Evolutionary conservation across 1,140 invertebrate species (phyloP).

Genomic region (Drosophila erecta): DNA sequence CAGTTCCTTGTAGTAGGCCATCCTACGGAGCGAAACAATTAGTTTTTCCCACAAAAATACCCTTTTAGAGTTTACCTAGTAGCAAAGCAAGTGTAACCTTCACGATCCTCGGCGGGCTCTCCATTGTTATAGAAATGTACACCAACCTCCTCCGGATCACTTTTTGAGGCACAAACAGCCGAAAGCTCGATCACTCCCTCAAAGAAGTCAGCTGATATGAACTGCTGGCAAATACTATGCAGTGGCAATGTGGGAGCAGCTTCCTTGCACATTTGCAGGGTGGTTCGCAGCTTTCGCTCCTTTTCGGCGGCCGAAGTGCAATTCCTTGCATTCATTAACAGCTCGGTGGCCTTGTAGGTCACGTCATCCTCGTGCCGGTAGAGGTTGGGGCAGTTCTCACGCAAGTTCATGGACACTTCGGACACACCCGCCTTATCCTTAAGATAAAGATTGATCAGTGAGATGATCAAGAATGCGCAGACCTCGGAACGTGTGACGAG

Average conservation of each 20-base stretch:
- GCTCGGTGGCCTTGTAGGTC: slow-evolving; percentile 96
- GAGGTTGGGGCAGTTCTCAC: slow-evolving; percentile 96
- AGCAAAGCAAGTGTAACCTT: slow-evolving; percentile 89
- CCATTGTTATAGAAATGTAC: slow-evolving; percentile 95
- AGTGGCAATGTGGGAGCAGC: slow-evolving; percentile 79
- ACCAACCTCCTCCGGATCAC: slow-evolving; percentile 95
- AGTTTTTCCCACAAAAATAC: neutral
- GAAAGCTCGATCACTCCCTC: slow-evolving; percentile 95
- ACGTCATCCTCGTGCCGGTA: slow-evolving; percentile 98
- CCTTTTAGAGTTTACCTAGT: slow-evolving; percentile 37
- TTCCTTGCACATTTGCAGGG: slow-evolving; percentile 93
- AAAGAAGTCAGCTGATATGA: slow-evolving; percentile 92
- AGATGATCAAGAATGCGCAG: slow-evolving; percentile 90
- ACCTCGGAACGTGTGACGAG: slow-evolving; percentile 94
- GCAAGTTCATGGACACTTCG: slow-evolving; percentile 93
- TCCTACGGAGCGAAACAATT: slow-evolving; percentile 82
- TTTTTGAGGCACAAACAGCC: slow-evolving; percentile 91
- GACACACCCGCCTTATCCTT: slow-evolving; percentile 97
- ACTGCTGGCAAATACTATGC: slow-evolving; percentile 84
- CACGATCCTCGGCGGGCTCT: slow-evolving; percentile 91
- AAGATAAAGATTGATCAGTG: slow-evolving; percentile 94
- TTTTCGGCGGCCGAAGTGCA: slow-evolving; percentile 89
- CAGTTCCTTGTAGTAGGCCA: slow-evolving; percentile 95
- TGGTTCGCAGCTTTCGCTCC: slow-evolving; percentile 90
- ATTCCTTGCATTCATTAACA: slow-evolving; percentile 91